A percentile compares a stretch with the other conserved stretches of the same genome.
Evolutionary conservation across 2,113 vertebrate genomes (phyloP).

Genomic region (Eubucco bourcierii): DNA sequence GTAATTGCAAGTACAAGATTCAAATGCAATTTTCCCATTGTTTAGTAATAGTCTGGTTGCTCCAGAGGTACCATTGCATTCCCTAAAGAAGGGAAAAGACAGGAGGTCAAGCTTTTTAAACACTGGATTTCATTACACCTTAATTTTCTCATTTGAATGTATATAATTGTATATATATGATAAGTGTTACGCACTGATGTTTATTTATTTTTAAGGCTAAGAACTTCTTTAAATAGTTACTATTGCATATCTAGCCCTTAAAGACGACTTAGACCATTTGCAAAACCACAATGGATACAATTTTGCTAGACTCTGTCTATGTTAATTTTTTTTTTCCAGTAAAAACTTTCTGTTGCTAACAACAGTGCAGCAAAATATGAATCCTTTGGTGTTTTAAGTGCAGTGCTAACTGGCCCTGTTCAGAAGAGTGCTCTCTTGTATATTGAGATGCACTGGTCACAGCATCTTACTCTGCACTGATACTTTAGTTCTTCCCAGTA

Average conservation of each 20-base stretch:
- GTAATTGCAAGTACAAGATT: background rate
- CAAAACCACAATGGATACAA: background rate
- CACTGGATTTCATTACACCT: background rate
- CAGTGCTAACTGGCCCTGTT: background rate
- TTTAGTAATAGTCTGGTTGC: background rate
- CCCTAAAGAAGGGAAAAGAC: background rate
- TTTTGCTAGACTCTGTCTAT: background rate
- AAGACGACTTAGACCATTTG: background rate
- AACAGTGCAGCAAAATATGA: slow-evolving; percentile 13
- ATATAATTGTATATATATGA: background rate
- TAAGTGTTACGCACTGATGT: background rate
- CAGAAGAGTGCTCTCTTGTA: background rate
- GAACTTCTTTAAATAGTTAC: slow-evolving; percentile 23
- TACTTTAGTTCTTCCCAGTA: background rate
- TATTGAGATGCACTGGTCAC: background rate
- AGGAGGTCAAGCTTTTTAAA: background rate
- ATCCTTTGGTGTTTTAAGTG: background rate
- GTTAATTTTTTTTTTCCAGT: slow-evolving; percentile 24
- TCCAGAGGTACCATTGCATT: background rate
- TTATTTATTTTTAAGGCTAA: slow-evolving; percentile 12
- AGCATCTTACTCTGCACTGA: background rate
- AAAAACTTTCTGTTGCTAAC: slow-evolving; percentile 47
- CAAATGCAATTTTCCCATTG: background rate
- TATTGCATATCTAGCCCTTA: background rate
- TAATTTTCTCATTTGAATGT: background rate